Base-by-base conservation (phyloP, 2,113 vertebrate species). In the Progne subis region DNA sequence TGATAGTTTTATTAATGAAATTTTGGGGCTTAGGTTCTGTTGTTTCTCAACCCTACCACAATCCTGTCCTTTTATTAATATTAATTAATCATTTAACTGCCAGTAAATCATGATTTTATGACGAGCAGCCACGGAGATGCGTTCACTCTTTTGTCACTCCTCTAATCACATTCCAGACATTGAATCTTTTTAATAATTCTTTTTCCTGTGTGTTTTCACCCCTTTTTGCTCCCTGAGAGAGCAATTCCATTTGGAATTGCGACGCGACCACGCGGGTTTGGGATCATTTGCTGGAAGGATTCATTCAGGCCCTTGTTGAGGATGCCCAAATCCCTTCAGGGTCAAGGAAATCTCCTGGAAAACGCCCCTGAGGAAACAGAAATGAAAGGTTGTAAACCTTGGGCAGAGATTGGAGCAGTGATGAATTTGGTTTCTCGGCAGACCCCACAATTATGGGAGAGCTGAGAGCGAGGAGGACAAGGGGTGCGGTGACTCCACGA, bases 401-500 rank as follows among this genome's bases (percentile, higher is more conserved):
- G 68, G 82, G 69, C 86, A 92, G 94, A 97, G 98, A 96, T 97
- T 88, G 95, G 95, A 90, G 97, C 96, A 88, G 94, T 85, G 93
- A 96, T 92, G 88, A 91, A 96, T 95, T 92, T 90, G 61, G 41
- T 96, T 93, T 71, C 61, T 85, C 88, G 82, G 52, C 65, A 18
- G 61, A 81, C 44, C 81, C 90, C 85, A 61, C 91, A 75, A 29
- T 95, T 79, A 84, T 72, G 95, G 94, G 94, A 96, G 97, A 96
- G 87, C 79, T 63, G 88, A 72, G 85, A 91, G 39, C 61, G 56
- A 80, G 81, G 50, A 92, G 88, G 78, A 84, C 81, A 80, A 43
- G 64, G 34, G 69, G 82, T 37, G 37, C 8, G 37, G 37, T 37
- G 37, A 37, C 37, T 37, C 37, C 37, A 37, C 37, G 37, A 37